Base-by-base conservation (phyloP, 2,113 vertebrate species). In the Ahaetulla prasina region DNA sequence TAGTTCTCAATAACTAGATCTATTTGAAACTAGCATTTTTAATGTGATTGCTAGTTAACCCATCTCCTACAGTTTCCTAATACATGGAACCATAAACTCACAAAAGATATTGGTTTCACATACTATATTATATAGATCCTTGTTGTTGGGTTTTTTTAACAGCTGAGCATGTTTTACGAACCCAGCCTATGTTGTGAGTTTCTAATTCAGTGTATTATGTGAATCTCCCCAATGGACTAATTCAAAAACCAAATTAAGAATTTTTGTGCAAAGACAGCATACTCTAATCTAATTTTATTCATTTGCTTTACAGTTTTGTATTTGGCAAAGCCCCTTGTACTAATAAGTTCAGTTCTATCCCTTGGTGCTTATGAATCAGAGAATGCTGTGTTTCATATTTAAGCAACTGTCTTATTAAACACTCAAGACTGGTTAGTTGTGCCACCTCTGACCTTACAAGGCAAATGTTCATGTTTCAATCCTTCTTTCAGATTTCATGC, bases 261-360 rank as follows among this genome's bases (percentile, higher is more conserved):
- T 43, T 43, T 80, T 80, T 80, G 74, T 80, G 74, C 74, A 43
- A 80, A 80, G 74, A 43, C 74, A 80, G 35, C 74, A 80, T 74
- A 45, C 35, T 68, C n/a, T 88, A 49, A 87, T 87, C 20, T 57
- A 57, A 27, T 91, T 55, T 80, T 80, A 22, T 43, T 85, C 25
- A 91, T 91, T 35, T 88, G 89, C 89, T 25, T 87, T 84, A 49
- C 84, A 95, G 95, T 92, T 92, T 91, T 57, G 84, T 89, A 94
- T 49, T 47, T 93, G 74, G 90, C 93, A 86, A 93, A 93, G 57
- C 45, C 92, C 63, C 92, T 49, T 94, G 89, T 88, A 52, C 92
- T 88, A 96, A 93, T 89, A 93, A 94, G 93, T 94, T 87, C 94
- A 94, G 95, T 92, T 10, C 89, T 94, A 93, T 93, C 94, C 74